Evolutionary conservation across 2,113 vertebrate genomes (phyloP), one percentile per base, ranked within the genome.

Genomic region (Apteryx mantelli): DNA sequence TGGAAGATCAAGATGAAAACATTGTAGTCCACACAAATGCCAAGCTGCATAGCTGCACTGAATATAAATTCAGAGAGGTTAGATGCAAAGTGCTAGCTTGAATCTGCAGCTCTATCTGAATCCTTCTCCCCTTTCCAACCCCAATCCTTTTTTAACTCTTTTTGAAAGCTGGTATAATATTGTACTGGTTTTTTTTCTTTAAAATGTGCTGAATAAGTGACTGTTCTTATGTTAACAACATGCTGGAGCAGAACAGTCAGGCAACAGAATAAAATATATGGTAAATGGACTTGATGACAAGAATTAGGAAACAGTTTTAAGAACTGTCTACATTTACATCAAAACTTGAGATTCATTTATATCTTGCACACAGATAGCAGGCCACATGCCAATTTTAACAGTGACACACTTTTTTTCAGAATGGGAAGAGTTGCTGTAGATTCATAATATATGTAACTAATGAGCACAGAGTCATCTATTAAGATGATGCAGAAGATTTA

Each of bases 1-100:
- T 99, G 97, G 7, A 97, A 93, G 82, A 82, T 18, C 73, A 71
- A 91, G 46, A 5, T 79, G 22, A 74, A 71, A 58, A 92, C 16
- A 40, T 14, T 22, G 4, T 10, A 58, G 38, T 26, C 56, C 40
- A 64, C 7, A 26, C 61, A 38, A n/a, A 78, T 82, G 19, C 34
- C 34, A 68, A 73, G 38, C 18, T 61, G 11, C 13, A 11, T n/a
- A 75, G 36, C 53, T 36, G 48, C 24, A n/a, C 30, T 18, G 46
- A 71, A 18, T 21, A n/a, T 6, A 8, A 16, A 17, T 8, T 20
- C 14, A 38, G 44, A 87, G 44, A 42, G 5, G 25, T n/a, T 22
- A 42, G 50, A 19, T 10, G 68, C 9, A 22, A 69, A 73, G 42
- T 15, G n/a, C 30, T n/a, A 73, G 13, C 18, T 61, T 82, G 50